phyloP scores from a whole-genome alignment of 37 sponge, comb jelly and placozoan genomes.

The Crambe crambe region DNA sequence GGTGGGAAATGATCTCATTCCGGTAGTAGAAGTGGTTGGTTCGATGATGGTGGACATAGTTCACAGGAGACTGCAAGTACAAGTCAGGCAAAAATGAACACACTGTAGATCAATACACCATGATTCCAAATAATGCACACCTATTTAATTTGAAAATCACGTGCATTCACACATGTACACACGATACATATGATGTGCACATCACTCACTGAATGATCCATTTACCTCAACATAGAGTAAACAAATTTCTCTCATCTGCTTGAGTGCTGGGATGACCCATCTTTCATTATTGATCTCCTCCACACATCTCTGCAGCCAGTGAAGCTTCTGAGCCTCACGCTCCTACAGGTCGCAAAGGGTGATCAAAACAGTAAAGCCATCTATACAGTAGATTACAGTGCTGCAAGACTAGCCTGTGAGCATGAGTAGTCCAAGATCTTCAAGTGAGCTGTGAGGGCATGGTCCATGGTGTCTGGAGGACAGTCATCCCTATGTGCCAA shows the following conservation, averaged over 20 bases:
- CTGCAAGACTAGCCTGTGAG: constrained; percentile 66
- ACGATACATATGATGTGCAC: no score
- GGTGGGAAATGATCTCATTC: constrained; percentile 79
- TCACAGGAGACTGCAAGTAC: constrained; percentile 53
- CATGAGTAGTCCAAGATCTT: constrained; percentile 98
- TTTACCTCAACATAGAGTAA: constrained; percentile 82
- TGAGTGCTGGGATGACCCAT: constrained; percentile 94
- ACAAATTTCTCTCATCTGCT: constrained; percentile 88
- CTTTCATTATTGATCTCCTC: constrained; percentile 67
- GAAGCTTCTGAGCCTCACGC: constrained; percentile 80
- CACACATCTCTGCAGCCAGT: constrained; percentile 81
- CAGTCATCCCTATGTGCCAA: constrained; percentile 88
- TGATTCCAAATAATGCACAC: no score
- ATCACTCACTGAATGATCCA: no score
- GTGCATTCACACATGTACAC: no score
- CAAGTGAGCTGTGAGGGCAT: constrained; percentile 91
- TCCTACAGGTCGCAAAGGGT: constrained; percentile 50
- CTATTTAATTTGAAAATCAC: no score
- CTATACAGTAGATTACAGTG: background rate
- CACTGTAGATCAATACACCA: no score
- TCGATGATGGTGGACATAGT: constrained; percentile 61
- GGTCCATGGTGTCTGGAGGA: constrained; percentile 94
- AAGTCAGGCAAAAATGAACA: background rate
- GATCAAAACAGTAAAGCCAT: background rate
- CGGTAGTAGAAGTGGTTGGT: constrained; percentile 81